Conservation (phyloP, 2,888 invertebrate genomes). For the Gastrophysa polygoni region DNA sequence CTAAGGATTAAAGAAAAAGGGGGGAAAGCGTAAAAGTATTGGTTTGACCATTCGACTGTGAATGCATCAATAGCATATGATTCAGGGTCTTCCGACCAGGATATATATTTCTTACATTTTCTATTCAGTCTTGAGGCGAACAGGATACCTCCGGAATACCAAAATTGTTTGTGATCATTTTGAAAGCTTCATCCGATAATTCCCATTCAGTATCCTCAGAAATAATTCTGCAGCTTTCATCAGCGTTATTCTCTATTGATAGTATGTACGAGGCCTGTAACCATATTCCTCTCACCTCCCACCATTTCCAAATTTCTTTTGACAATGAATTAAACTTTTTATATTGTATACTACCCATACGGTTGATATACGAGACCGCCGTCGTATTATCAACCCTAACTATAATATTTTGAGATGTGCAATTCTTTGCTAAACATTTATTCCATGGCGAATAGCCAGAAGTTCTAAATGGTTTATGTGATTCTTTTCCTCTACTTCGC, state of each 20-base stretch:
- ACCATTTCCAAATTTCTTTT: conserved; percentile 27
- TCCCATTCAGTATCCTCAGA: conserved; percentile 17
- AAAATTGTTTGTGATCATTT: conserved; percentile 30
- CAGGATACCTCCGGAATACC: conserved; percentile 11
- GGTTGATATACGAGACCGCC: conserved; percentile 27
- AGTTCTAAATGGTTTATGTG: conserved; percentile 32
- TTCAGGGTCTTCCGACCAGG: conserved; percentile 15
- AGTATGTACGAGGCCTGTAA: conserved; percentile 20
- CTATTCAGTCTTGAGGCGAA: conserved; percentile 11
- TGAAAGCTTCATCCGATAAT: conserved; percentile 1
- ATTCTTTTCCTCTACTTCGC: conserved; percentile 4
- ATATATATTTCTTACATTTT: conserved; percentile 16
- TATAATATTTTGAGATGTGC: conserved; percentile 19
- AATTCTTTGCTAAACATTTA: conserved; percentile 25
- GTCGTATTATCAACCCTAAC: conserved; percentile 30
- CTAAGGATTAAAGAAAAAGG: conserved; percentile 1
- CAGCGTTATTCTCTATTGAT: neutral
- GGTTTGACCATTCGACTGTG: conserved; percentile 7
- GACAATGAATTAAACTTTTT: conserved; percentile 9
- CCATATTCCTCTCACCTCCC: conserved; percentile 20
- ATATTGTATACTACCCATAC: conserved; percentile 25
- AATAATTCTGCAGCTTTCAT: neutral
- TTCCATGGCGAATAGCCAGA: conserved; percentile 17
- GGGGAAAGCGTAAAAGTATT: conserved; percentile 8
- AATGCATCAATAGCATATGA: conserved; percentile 16